These are phyloP conservation scores for Elaphurus davidianus DNA, from an alignment of 2,113 vertebrate species.

Conservation along the genomic window DNA sequence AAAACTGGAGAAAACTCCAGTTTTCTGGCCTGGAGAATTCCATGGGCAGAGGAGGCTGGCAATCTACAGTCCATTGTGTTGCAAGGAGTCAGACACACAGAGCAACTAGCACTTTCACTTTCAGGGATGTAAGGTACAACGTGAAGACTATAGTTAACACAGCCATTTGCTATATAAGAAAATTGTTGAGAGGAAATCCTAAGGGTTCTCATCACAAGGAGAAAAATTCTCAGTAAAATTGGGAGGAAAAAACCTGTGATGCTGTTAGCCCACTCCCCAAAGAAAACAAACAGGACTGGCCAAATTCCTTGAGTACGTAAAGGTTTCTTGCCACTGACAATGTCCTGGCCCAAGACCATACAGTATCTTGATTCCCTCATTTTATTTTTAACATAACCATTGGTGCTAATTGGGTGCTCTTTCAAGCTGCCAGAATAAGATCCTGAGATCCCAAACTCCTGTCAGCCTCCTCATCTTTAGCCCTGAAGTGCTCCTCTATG, in stretches of 20 bases:
- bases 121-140: not conserved
- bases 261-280: not conserved
- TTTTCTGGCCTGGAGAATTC: not conserved
- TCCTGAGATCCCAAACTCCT: slow-evolving; percentile 39
- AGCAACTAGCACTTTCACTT: not conserved
- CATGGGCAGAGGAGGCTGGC: not conserved
- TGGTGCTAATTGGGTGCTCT: slow-evolving; percentile 72
- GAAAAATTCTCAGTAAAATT: not conserved
- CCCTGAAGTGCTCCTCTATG: slow-evolving; percentile 57
- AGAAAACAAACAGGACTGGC: slow-evolving; percentile 15
- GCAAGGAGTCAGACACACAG: not conserved
- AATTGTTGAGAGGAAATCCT: not conserved
- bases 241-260: not conserved
- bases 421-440: slow-evolving; percentile 65
- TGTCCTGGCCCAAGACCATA: slow-evolving; percentile 38
- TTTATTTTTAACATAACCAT: slow-evolving; percentile 64
- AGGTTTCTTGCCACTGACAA: slow-evolving; percentile 61
- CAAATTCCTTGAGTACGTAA: slow-evolving; percentile 57
- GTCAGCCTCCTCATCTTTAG: slow-evolving; percentile 61
- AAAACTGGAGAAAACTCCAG: not conserved
- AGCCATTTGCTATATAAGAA: not conserved
- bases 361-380: not conserved
- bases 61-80: not conserved
- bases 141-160: not conserved
- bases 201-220: not conserved